Conservation (phyloP, 2,888 invertebrate genomes). For the Thysanoteuthis rhombus region DNA sequence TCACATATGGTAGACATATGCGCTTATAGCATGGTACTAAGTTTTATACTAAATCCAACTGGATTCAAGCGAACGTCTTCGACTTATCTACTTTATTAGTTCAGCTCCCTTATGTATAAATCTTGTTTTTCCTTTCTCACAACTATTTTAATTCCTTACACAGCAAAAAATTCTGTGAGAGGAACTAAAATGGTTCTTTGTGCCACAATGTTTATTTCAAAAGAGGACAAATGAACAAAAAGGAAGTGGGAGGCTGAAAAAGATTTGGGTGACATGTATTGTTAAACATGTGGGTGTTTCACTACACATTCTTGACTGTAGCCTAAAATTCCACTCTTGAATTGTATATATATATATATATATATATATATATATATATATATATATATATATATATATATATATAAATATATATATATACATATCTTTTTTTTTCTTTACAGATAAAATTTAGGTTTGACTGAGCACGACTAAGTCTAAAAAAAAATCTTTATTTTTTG, state of each 20-base stretch:
- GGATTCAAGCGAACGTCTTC: background rate
- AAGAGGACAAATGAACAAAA: background rate
- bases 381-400: no score
- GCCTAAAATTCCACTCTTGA: background rate
- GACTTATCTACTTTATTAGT: background rate
- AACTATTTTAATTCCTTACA: background rate
- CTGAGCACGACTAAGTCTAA: background rate
- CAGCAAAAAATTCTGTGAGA: background rate
- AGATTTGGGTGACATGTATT: background rate
- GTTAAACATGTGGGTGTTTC: slow-evolving; percentile 1
- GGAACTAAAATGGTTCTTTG: background rate
- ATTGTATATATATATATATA: no score
- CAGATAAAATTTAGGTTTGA: background rate
- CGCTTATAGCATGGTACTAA: background rate
- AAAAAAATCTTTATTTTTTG: no score
- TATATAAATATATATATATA: no score
- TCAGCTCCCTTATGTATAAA: background rate
- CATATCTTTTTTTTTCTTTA: background rate
- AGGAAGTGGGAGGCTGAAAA: slow-evolving; percentile 12
- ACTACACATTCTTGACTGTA: background rate
- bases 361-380: no score
- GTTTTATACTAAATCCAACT: background rate
- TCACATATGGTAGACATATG: background rate
- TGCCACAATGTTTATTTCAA: background rate
- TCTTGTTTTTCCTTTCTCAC: background rate